A percentile compares a stretch with the other conserved stretches of the same genome.
Conservation (phyloP, 2,797 vertebrate species). For the Halcyon leucocephala region DNA sequence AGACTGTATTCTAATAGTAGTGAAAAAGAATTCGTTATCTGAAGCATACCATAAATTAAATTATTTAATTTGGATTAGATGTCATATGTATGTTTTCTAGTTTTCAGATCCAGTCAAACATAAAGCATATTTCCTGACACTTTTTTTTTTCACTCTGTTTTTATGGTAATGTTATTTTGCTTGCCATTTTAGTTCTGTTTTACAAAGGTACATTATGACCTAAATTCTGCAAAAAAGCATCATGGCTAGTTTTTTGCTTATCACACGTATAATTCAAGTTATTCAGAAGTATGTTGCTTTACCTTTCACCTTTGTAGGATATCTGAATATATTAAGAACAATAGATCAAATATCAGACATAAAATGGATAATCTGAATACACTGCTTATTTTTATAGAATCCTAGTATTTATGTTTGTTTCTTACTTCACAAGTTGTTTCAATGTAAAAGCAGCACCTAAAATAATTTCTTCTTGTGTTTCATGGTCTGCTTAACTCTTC, state of each 20-base stretch:
- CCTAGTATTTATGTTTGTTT: neutral
- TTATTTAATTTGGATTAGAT: neutral
- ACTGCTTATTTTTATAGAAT: neutral
- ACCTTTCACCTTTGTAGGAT: neutral
- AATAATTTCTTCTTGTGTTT: neutral
- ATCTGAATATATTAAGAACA: neutral
- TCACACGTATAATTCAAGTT: neutral
- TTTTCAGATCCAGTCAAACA: neutral
- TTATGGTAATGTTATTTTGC: neutral
- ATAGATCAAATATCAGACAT: neutral
- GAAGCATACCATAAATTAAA: neutral
- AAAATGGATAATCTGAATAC: neutral
- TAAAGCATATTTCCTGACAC: neutral
- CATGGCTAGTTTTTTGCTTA: neutral
- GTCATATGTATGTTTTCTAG: neutral
- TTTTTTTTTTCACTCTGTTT: neutral
- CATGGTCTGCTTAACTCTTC: neutral
- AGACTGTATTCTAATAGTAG: neutral
- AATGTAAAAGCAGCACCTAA: neutral
- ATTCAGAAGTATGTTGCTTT: neutral
- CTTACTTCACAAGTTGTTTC: neutral
- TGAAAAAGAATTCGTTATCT: neutral
- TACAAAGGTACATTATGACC: neutral
- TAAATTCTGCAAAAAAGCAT: neutral
- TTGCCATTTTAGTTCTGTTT: neutral